These are phyloP conservation scores for Chaetoderma sp. DNA, from an alignment of 2,888 invertebrate species.

Conservation along the genomic window DNA sequence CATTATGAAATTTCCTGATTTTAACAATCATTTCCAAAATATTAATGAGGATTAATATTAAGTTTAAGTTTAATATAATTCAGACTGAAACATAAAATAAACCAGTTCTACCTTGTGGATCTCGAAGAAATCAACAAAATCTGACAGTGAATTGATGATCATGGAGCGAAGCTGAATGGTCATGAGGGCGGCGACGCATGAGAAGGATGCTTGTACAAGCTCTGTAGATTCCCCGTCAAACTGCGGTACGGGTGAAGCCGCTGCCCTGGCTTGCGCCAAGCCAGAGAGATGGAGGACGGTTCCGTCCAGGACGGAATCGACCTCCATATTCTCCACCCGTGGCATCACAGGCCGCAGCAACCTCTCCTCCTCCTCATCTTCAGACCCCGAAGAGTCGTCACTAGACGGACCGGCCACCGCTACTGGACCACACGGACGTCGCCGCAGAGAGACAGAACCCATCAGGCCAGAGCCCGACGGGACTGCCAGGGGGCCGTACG, in stretches of 20 bases:
- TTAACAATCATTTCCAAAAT: neutral
- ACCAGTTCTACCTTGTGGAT: conserved; percentile 74
- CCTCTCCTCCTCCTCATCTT: too few species aligned
- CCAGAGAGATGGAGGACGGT: too few species aligned
- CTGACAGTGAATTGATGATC: conserved; percentile 68
- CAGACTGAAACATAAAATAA: neutral
- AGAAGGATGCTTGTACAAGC: conserved; percentile 78
- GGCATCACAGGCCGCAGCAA: too few species aligned
- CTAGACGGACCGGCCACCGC: too few species aligned
- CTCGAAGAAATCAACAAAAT: conserved; percentile 69
- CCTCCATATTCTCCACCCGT: too few species aligned
- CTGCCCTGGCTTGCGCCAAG: too few species aligned
- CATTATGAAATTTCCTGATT: neutral
- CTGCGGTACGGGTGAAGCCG: conserved; percentile 81
- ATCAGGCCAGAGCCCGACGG: too few species aligned
- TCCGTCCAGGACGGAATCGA: too few species aligned
- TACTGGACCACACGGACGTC: too few species aligned
- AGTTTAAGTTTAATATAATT: neutral
- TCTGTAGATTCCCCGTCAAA: conserved; percentile 69
- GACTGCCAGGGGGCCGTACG: too few species aligned
- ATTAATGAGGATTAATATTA: neutral
- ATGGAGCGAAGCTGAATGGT: conserved; percentile 79
- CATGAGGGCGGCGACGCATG: conserved; percentile 82
- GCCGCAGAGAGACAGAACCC: too few species aligned
- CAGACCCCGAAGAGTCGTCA: too few species aligned